Conservation (phyloP, 2,797 vertebrate genomes). For the Phalanger gymnotis region DNA sequence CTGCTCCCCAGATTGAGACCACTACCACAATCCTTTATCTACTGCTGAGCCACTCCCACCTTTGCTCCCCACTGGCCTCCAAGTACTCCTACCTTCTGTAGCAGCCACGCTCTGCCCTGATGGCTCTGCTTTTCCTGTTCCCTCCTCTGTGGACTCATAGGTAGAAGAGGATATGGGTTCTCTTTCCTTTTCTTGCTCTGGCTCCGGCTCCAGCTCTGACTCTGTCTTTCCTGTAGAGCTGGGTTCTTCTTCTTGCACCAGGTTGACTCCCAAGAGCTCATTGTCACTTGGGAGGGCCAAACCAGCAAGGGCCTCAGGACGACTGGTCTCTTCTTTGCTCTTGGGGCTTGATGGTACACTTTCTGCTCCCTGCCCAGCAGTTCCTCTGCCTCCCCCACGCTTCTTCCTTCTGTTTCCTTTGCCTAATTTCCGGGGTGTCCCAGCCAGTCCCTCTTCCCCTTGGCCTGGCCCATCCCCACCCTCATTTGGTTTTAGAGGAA, state of each 20-base stretch:
- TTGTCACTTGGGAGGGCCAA: slow-evolving; percentile 40
- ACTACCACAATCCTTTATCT: neutral
- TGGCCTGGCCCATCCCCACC: slow-evolving; percentile 47
- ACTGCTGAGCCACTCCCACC: neutral
- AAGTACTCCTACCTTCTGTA: slow-evolving; percentile 65
- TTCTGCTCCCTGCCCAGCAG: slow-evolving; percentile 60
- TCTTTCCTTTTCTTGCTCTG: slow-evolving; percentile 18
- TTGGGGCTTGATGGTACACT: slow-evolving; percentile 47
- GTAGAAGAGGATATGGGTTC: slow-evolving; percentile 27
- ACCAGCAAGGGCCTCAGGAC: slow-evolving; percentile 38
- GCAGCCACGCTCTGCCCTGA: neutral
- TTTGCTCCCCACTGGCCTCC: neutral
- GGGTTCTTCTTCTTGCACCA: slow-evolving; percentile 19
- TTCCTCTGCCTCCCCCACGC: slow-evolving; percentile 86
- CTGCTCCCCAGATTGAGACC: neutral
- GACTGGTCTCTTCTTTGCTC: slow-evolving; percentile 51
- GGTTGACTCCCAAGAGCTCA: slow-evolving; percentile 28
- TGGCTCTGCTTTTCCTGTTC: slow-evolving; percentile 29
- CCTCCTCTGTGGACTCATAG: slow-evolving; percentile 20
- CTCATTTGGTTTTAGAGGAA: slow-evolving; percentile 46
- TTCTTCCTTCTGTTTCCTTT: slow-evolving; percentile 81
- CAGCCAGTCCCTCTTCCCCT: slow-evolving; percentile 61
- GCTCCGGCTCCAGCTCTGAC: slow-evolving; percentile 51
- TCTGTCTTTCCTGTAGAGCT: slow-evolving; percentile 41
- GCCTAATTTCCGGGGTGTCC: slow-evolving; percentile 71